phyloP scores from a whole-genome alignment of 2,888 invertebrate genomes.

The Arctia plantaginis region DNA sequence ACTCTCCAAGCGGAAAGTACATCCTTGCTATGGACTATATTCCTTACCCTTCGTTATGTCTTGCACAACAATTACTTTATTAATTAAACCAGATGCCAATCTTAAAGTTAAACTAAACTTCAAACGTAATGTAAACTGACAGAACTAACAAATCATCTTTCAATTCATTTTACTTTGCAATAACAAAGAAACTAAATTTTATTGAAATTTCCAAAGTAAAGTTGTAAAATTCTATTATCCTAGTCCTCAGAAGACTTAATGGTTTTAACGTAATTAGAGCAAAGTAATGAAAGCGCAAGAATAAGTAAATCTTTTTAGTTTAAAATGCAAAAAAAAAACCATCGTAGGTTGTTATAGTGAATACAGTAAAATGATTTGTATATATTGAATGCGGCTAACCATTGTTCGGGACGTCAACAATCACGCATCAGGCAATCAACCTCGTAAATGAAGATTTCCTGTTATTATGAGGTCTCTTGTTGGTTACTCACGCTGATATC shows the following conservation, averaged over 20 bases:
- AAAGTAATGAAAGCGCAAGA: not conserved
- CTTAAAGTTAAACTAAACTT: not conserved
- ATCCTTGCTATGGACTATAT: not conserved
- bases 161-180: not conserved
- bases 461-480: slow-evolving; percentile 57
- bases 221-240: not conserved
- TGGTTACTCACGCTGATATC: slow-evolving; percentile 58
- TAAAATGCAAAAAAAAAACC: not conserved
- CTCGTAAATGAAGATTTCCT: slow-evolving; percentile 66
- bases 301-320: not conserved
- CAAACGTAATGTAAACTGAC: not conserved
- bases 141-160: not conserved
- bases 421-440: slow-evolving; percentile 48
- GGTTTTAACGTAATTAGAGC: not conserved
- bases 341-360: not conserved
- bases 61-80: not conserved
- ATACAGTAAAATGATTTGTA: slow-evolving; percentile 7
- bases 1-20: not conserved
- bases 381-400: slow-evolving; percentile 27
- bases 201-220: not conserved
- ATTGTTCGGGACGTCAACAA: slow-evolving; percentile 42
- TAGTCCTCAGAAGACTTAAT: not conserved
- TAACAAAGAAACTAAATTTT: not conserved
- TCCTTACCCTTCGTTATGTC: not conserved
- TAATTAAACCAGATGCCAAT: not conserved